Percentiles rank a stretch among this genome's conserved stretches.
These are phyloP conservation scores for Tillus elongatus DNA, from an alignment of 2,888 invertebrate genomes.

Conservation along the genomic window DNA sequence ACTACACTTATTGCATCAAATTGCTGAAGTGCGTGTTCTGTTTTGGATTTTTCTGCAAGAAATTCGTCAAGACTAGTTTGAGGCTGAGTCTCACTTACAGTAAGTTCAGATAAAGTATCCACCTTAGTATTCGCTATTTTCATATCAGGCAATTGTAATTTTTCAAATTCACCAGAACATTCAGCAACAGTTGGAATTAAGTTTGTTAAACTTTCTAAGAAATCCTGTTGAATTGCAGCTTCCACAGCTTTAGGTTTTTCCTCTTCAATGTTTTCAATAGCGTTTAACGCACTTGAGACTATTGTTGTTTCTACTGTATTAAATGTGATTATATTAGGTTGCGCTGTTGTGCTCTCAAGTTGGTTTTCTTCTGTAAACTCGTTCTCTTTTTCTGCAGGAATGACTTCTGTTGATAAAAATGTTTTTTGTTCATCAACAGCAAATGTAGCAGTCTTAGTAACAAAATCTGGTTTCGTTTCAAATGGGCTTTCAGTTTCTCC, in stretches of 20 bases:
- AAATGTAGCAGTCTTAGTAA: slow-evolving; percentile 39
- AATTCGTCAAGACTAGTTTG: slow-evolving; percentile 40
- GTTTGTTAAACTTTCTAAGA: slow-evolving; percentile 24
- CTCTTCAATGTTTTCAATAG: slow-evolving; percentile 19
- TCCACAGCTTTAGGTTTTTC: slow-evolving; percentile 15
- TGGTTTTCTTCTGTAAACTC: slow-evolving; percentile 32
- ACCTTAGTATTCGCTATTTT: slow-evolving; percentile 47
- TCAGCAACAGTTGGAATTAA: slow-evolving; percentile 23
- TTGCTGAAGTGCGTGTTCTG: slow-evolving; percentile 32
- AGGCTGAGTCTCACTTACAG: slow-evolving; percentile 47
- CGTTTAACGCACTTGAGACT: slow-evolving; percentile 24
- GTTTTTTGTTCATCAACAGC: slow-evolving; percentile 39
- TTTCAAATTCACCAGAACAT: slow-evolving; percentile 28
- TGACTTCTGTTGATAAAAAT: slow-evolving; percentile 43
- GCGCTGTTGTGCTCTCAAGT: slow-evolving; percentile 32
- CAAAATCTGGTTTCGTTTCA: slow-evolving; percentile 16
- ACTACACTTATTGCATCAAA: slow-evolving; percentile 36
- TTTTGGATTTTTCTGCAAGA: slow-evolving; percentile 22
- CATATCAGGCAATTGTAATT: slow-evolving; percentile 41
- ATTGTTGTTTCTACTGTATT: slow-evolving; percentile 41
- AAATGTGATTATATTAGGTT: slow-evolving; percentile 36
- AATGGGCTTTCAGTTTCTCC: slow-evolving; percentile 35
- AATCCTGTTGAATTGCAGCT: slow-evolving; percentile 23
- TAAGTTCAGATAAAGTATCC: slow-evolving; percentile 49
- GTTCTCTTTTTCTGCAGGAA: slow-evolving; percentile 44